Conservation (phyloP, 2,888 invertebrate species). For the Tolmerus cingulatus region DNA sequence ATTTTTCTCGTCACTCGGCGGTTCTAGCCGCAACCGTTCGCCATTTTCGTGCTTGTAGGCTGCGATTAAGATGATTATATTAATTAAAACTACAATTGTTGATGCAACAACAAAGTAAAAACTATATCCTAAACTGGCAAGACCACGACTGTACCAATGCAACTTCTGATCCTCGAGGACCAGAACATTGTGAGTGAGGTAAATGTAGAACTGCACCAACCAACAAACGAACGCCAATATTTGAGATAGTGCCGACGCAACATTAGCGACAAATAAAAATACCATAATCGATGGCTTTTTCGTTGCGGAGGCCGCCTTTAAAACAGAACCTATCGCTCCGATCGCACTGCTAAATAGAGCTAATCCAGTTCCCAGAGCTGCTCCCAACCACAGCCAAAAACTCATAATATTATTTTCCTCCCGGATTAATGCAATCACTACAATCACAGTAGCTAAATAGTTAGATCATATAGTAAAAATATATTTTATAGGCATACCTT, state of each 20-base stretch:
- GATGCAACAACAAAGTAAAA: conserved; percentile 71
- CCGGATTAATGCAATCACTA: conserved; percentile 59
- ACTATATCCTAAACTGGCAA: conserved; percentile 84
- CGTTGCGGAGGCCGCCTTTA: conserved; percentile 61
- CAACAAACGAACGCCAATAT: conserved; percentile 80
- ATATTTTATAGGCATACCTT: conserved; percentile 66
- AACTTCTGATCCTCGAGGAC: conserved; percentile 79
- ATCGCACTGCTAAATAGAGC: conserved; percentile 60
- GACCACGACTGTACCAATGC: conserved; percentile 83
- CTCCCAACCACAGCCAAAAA: conserved; percentile 61
- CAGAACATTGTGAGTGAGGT: conserved; percentile 83
- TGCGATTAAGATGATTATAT: conserved; percentile 57
- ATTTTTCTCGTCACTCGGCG: conserved; percentile 59
- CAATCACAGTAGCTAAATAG: conserved; percentile 17
- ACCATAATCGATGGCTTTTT: conserved; percentile 60
- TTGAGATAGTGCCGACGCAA: conserved; percentile 73
- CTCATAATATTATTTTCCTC: conserved; percentile 59
- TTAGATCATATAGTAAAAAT: not conserved
- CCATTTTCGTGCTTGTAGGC: conserved; percentile 57
- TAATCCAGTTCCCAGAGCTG: conserved; percentile 61
- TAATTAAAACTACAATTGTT: conserved; percentile 59
- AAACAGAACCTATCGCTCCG: conserved; percentile 61
- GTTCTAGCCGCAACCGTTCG: conserved; percentile 57
- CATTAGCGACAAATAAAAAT: conserved; percentile 59
- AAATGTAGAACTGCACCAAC: conserved; percentile 83